Evolutionary conservation across 1,140 invertebrate species (phyloP), one percentile per base, ranked within the genome.

Genomic region (Cydia strobilella): DNA sequence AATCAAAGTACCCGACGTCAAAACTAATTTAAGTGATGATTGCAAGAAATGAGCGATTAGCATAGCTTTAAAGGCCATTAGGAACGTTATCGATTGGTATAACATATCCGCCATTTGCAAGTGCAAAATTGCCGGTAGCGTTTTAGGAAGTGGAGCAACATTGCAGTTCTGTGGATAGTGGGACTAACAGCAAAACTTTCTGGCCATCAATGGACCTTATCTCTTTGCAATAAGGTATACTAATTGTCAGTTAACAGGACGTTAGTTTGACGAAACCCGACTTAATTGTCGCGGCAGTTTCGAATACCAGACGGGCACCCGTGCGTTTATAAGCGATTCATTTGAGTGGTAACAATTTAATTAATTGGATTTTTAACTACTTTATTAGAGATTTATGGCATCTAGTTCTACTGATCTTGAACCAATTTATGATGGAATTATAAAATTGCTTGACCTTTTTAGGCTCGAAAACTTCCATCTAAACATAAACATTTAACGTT

Each of bases 261-360:
- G 45, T 12, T 7, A 45, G 35, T 27, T 82, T 81, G 76, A 78
- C 77, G 82, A 82, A 85, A 85, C 75, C 51, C 27, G 72, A 75
- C 63, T 76, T 83, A 83, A 83, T 85, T 80, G 82, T 83, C 80
- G 66, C 66, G 54, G 39, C 39, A 75, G 71, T 79, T 75, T 78
- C 78, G 74, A 82, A 84, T 85, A 77, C 82, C 82, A 48, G n/a
- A 51, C 35, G 66, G 20, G 39, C 80, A 77, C 72, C 72, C 54
- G 77, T 45, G 77, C 83, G 80, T 78, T 72, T 62, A 80, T 82
- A 84, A 85, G 80, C 48, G 74, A 80, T 82, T 81, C 81, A 77
- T 77, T 23, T 9, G 51, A 54, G 51, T 20, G 4, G 51, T 18
- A 7, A 54, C 51, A 54, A 54, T 54, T 54, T 54, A 18, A 54